phyloP scores from a whole-genome alignment of 2,797 vertebrate species.

The Falco berigora region DNA sequence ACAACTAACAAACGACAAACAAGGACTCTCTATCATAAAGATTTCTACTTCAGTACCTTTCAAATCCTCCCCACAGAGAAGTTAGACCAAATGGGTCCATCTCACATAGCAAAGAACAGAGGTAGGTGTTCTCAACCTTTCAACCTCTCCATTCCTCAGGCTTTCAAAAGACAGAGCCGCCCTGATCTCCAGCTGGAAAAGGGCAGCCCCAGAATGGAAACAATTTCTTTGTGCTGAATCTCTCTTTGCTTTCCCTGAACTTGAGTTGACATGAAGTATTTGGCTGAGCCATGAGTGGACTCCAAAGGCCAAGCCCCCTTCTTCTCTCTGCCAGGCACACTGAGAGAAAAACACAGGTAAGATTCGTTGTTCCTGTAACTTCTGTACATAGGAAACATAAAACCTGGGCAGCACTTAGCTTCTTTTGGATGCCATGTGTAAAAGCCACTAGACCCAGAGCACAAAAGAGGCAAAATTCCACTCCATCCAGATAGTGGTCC shows the following conservation, averaged over 20 bases:
- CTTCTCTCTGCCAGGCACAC: background rate
- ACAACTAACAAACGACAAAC: background rate
- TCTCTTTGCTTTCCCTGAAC: slow-evolving; percentile 6
- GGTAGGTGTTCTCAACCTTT: background rate
- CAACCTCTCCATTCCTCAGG: background rate
- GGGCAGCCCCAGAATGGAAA: background rate
- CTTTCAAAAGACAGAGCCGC: background rate
- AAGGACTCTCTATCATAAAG: background rate
- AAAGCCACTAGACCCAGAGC: background rate
- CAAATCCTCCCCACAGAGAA: background rate
- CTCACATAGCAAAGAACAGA: background rate
- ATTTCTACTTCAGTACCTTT: background rate
- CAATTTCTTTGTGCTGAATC: background rate
- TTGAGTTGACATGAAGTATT: slow-evolving; percentile 16
- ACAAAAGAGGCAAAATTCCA: background rate
- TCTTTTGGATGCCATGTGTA: background rate
- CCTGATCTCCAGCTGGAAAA: background rate
- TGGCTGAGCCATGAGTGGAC: background rate
- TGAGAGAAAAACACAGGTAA: slow-evolving; percentile 29
- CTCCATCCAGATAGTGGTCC: background rate
- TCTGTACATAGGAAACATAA: slow-evolving; percentile 13
- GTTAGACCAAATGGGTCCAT: background rate
- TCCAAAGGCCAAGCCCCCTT: background rate
- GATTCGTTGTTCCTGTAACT: background rate
- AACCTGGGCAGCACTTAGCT: background rate